Base-by-base conservation (phyloP, 2,113 vertebrate species). In the Dicrurus megarhynchus region DNA sequence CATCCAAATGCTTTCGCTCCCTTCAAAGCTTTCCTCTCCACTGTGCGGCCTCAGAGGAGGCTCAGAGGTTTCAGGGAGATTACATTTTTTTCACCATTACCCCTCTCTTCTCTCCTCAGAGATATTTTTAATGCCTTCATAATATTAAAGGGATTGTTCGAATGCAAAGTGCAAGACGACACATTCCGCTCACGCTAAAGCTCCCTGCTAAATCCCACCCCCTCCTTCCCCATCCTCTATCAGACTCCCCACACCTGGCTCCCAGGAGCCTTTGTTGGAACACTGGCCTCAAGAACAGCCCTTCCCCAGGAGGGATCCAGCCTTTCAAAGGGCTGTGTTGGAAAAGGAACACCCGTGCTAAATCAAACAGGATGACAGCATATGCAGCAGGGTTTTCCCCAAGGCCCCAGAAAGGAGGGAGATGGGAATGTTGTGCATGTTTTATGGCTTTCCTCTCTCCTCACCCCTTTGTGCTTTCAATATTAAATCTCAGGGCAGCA, bases 361-460 rank as follows among this genome's bases (percentile, higher is more conserved):
- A 86, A 84, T 35, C 92, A 64, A 87, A 92, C 80, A 57, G 93
- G 90, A 94, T 46, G 76, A 63, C 60, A 88, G 80, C 88, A 35
- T n/a, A 89, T 18, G 88, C 96, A 71, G 90, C 96, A 96, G 95
- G 83, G 90, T 96, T 96, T 96, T 92, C 95, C 78, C 96, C 90
- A 73, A 56, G 95, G 96, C 88, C 30, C 69, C 27, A 56, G 22
- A 6, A 76, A 80, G 79, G 83, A 90, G 82, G 88, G 88, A 90
- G 86, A 82, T 19, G 92, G 17, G 76, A 92, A 90, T 4, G 70
- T 11, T 49, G 56, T 6, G 64, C 21, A 10, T 5, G 23, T 80
- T 94, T 85, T 65, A 56, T 24, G 47, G 64, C 37, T 47, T 57
- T n/a, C 47, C 55, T 70, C 42, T 93, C 53, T 71, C 21, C 55